Evolutionary conservation across 2,888 invertebrate species (phyloP).

Genomic region (Cactoblastis cactorum): DNA sequence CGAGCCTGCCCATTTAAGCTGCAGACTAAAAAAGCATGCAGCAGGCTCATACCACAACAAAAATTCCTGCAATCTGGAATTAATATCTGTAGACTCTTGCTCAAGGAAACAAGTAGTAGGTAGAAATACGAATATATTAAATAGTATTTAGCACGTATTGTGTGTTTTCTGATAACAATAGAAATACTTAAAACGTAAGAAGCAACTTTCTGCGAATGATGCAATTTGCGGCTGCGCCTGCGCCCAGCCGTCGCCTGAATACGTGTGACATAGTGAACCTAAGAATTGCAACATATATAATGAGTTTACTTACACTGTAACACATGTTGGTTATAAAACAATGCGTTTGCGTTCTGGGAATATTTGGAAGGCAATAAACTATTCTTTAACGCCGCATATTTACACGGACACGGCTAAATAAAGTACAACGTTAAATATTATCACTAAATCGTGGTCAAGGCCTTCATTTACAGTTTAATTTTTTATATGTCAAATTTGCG

Average conservation of each 20-base stretch:
- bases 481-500: background rate
- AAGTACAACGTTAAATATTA: too few species aligned
- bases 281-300: constrained; percentile 49
- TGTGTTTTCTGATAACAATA: background rate
- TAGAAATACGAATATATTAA: background rate
- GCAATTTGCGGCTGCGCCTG: constrained; percentile 1
- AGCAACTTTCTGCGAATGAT: constrained; percentile 7
- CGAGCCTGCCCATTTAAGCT: too few species aligned
- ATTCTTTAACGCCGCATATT: constrained; percentile 29
- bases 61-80: background rate
- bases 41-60: too few species aligned
- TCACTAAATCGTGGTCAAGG: background rate
- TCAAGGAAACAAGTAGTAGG: background rate
- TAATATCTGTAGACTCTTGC: too few species aligned
- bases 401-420: constrained; percentile 23
- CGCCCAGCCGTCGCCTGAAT: constrained; percentile 1
- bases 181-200: constrained; percentile 1
- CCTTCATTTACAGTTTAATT: background rate
- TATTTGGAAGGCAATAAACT: constrained; percentile 48
- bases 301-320: constrained; percentile 57
- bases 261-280: constrained; percentile 16
- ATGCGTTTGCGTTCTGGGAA: constrained; percentile 57
- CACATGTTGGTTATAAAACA: constrained; percentile 51
- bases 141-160: background rate
- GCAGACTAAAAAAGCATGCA: too few species aligned